Evolutionary conservation across 2,888 invertebrate genomes (phyloP).

Genomic region (Brachyptera risi): DNA sequence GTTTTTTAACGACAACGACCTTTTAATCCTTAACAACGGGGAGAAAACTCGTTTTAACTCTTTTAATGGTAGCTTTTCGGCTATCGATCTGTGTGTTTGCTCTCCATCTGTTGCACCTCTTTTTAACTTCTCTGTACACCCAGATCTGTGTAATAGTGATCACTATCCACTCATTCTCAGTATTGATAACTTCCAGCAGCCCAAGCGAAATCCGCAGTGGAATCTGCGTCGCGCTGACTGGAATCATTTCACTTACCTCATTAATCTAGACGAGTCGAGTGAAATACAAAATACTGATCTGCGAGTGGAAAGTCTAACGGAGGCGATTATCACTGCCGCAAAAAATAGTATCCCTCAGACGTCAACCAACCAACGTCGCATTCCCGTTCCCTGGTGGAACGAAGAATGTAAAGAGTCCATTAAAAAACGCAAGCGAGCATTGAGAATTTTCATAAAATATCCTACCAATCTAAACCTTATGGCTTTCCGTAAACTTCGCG

Average conservation of each 20-base stretch:
- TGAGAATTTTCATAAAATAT: neutral
- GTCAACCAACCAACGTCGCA: neutral
- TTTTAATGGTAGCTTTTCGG: too few species aligned
- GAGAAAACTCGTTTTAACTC: neutral
- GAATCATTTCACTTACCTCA: neutral
- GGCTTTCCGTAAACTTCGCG: neutral
- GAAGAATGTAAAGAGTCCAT: neutral
- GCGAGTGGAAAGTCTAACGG: neutral
- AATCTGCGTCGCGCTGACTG: neutral
- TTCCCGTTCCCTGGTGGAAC: constrained; percentile 13
- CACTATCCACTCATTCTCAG: neutral
- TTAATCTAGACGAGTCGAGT: neutral
- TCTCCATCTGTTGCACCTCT: neutral
- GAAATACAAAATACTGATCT: neutral
- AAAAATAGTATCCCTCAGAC: neutral
- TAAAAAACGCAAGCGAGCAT: neutral
- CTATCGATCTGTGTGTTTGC: neutral
- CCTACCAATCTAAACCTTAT: neutral
- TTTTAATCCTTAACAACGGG: neutral
- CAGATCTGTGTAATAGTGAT: neutral
- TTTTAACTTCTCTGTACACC: neutral
- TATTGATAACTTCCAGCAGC: neutral
- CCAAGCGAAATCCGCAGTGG: neutral
- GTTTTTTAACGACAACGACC: neutral
- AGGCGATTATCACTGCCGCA: neutral